Evolutionary conservation across 2,888 invertebrate genomes (phyloP).

Genomic region (Eremobia ochroleuca): DNA sequence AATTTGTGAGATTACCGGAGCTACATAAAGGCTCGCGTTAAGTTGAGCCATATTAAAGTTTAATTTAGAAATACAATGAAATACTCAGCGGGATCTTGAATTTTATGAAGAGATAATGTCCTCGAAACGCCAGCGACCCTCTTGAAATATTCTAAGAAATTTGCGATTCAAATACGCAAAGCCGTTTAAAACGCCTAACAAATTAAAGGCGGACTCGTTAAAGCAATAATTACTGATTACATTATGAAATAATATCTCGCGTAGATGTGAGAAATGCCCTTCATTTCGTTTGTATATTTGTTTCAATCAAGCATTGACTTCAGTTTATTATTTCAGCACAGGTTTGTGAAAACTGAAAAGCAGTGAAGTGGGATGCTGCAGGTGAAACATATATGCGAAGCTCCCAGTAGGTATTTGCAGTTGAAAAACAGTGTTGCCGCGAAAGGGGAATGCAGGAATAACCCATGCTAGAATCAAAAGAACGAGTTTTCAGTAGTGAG

Average conservation of each 20-base stretch:
- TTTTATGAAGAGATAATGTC: conserved; percentile 91
- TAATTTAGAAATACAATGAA: conserved; percentile 87
- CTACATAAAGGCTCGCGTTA: conserved; percentile 68
- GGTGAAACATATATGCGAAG: conserved; percentile 29
- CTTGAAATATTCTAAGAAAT: conserved; percentile 90
- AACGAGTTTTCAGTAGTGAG: conserved; percentile 73
- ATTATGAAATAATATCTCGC: conserved; percentile 86
- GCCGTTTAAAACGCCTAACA: conserved; percentile 91
- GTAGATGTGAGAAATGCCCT: conserved; percentile 69
- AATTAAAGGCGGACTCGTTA: conserved; percentile 91
- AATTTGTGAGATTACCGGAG: conserved; percentile 62
- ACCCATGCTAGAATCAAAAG: conserved; percentile 62
- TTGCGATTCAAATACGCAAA: conserved; percentile 91
- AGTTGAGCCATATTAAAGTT: conserved; percentile 77
- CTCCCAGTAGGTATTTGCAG: conserved; percentile 41
- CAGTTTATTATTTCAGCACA: conserved; percentile 21
- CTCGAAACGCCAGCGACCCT: conserved; percentile 89
- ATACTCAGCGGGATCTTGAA: conserved; percentile 88
- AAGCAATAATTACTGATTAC: conserved; percentile 90
- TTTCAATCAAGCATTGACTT: conserved; percentile 48
- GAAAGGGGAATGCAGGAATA: conserved; percentile 57
- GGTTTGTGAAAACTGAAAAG: conserved; percentile 35
- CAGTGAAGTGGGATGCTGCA: conserved; percentile 30
- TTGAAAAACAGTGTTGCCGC: conserved; percentile 52
- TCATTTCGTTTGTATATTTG: conserved; percentile 51